Evolutionary conservation across 2,888 invertebrate genomes (phyloP).

Genomic region (Hirtodrosophila trivittata): DNA sequence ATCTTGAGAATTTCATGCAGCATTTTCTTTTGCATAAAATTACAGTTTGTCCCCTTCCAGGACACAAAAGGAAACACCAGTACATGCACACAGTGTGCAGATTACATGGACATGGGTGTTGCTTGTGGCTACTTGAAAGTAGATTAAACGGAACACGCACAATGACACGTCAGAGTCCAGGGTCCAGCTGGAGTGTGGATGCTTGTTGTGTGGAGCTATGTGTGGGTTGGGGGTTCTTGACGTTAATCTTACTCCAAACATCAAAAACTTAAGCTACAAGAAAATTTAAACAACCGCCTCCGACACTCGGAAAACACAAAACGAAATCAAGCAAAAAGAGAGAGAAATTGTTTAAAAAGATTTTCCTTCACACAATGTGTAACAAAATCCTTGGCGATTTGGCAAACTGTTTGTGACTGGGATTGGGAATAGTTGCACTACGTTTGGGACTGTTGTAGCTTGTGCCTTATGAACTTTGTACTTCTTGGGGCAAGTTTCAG

Average conservation of each 20-base stretch:
- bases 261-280: constrained; percentile 71
- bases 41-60: constrained; percentile 63
- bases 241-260: constrained; percentile 64
- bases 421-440: constrained; percentile 8
- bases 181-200: constrained; percentile 39
- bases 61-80: constrained; percentile 22
- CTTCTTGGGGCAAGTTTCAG: constrained; percentile 20
- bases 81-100: constrained; percentile 35
- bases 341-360: constrained; percentile 68
- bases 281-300: constrained; percentile 59
- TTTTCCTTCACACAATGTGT: constrained; percentile 50
- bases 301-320: constrained; percentile 15
- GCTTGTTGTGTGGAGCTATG: neutral
- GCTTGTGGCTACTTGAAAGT: constrained; percentile 75
- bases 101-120: constrained; percentile 71
- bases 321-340: constrained; percentile 54
- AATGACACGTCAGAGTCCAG: constrained; percentile 55
- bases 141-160: constrained; percentile 65
- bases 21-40: constrained; percentile 75
- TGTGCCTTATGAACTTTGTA: constrained; percentile 12
- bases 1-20: constrained; percentile 58
- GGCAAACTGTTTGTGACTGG: constrained; percentile 42
- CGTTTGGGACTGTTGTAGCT: constrained; percentile 7
- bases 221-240: constrained; percentile 22
- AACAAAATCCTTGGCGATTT: constrained; percentile 55